Percentiles rank a stretch among this genome's conserved stretches.
Evolutionary conservation across 2,113 vertebrate genomes (phyloP).

Genomic region (Lagopus muta): DNA sequence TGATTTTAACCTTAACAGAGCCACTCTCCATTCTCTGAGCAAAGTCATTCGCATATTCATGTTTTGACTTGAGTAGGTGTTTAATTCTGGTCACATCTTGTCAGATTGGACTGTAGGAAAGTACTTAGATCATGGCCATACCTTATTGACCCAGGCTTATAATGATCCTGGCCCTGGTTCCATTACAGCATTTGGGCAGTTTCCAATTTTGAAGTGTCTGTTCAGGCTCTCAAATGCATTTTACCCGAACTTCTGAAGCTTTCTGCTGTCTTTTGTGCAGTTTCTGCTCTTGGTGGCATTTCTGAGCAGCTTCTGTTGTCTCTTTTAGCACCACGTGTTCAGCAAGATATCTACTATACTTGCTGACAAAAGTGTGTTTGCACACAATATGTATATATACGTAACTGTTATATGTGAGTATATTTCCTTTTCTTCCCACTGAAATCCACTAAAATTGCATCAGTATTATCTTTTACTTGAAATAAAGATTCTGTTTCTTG

Average conservation of each 20-base stretch:
- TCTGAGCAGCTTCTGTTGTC: not conserved
- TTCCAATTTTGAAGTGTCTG: not conserved
- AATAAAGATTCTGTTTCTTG: not conserved
- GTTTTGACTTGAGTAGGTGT: not conserved
- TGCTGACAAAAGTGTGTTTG: not conserved
- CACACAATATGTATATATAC: not conserved
- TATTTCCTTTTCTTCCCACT: not conserved
- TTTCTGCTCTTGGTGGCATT: not conserved
- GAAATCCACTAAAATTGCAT: not conserved
- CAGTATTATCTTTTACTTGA: not conserved
- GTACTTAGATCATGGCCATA: not conserved
- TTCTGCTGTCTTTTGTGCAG: not conserved
- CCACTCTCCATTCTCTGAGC: not conserved
- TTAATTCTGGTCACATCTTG: not conserved
- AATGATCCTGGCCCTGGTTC: not conserved
- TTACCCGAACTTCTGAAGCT: not conserved
- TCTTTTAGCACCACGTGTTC: not conserved
- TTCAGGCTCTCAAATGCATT: not conserved
- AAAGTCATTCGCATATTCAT: not conserved
- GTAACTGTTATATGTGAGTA: not conserved
- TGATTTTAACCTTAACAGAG: not conserved
- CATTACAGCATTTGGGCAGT: not conserved
- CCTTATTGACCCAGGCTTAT: not conserved
- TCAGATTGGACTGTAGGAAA: not conserved
- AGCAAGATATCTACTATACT: not conserved